A percentile compares a stretch with the other conserved stretches of the same genome.
Conservation (phyloP, 2,888 invertebrate genomes). For the Cyaniris semiargus region DNA sequence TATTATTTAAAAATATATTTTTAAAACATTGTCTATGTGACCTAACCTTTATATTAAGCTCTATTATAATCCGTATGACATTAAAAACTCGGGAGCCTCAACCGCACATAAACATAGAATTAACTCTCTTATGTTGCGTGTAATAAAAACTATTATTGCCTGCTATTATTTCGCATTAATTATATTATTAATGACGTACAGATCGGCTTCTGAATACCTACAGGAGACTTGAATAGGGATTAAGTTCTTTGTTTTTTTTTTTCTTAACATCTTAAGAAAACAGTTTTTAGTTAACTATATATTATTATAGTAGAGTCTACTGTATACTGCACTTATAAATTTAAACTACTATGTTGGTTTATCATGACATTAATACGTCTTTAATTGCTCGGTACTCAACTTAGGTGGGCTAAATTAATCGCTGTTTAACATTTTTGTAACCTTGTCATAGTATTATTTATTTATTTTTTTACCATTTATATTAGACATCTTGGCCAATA, state of each 20-base stretch:
- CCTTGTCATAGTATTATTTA: not conserved
- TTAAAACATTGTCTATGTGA: slow-evolving; percentile 36
- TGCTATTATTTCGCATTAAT: slow-evolving; percentile 13
- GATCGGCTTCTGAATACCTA: slow-evolving; percentile 22
- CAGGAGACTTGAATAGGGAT: slow-evolving; percentile 19
- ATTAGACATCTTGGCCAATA: no score
- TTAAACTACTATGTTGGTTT: not conserved
- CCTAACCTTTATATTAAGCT: slow-evolving; percentile 42
- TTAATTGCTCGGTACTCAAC: not conserved
- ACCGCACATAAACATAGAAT: slow-evolving; percentile 35
- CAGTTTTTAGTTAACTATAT: not conserved
- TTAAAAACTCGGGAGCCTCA: slow-evolving; percentile 43
- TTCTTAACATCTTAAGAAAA: not conserved
- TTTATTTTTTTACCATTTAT: no score
- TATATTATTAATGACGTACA: slow-evolving; percentile 18
- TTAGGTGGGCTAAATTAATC: not conserved
- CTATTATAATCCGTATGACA: slow-evolving; percentile 54
- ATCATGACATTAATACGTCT: not conserved
- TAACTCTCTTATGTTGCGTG: slow-evolving; percentile 11
- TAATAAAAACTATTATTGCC: slow-evolving; percentile 8
- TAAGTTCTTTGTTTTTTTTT: not conserved
- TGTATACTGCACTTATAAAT: not conserved
- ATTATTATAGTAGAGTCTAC: not conserved
- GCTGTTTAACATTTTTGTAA: not conserved
- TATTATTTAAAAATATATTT: not conserved